These are phyloP conservation scores for Agrypnia vestita DNA, from an alignment of 1,140 invertebrate species.

Conservation along the genomic window DNA sequence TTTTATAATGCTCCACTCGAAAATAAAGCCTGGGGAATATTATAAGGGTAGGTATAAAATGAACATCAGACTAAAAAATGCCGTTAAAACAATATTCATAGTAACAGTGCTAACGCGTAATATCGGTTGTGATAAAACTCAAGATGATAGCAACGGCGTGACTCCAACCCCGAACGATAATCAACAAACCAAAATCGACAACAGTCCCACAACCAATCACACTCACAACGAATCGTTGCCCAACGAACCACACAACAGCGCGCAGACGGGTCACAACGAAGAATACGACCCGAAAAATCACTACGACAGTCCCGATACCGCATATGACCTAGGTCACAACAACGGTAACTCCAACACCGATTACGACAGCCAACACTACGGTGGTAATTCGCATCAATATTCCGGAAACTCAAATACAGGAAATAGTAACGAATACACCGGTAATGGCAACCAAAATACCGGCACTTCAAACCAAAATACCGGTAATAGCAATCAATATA, in stretches of 20 bases:
- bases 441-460: neutral
- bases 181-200: neutral
- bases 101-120: neutral
- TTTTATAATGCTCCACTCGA: slow-evolving; percentile 43
- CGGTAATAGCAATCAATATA: neutral
- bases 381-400: slow-evolving; percentile 14
- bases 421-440: neutral
- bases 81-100: slow-evolving; percentile 16
- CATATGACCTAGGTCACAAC: slow-evolving; percentile 53
- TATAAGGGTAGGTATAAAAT: slow-evolving; percentile 54
- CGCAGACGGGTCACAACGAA: slow-evolving; percentile 53
- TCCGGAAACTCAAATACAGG: slow-evolving; percentile 18
- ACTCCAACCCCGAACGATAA: neutral
- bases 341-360: slow-evolving; percentile 42
- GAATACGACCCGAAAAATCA: slow-evolving; percentile 58
- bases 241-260: slow-evolving; percentile 51
- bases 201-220: neutral
- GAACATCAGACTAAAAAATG: slow-evolving; percentile 6
- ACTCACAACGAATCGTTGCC: neutral
- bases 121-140: slow-evolving; percentile 20
- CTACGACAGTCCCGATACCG: slow-evolving; percentile 49
- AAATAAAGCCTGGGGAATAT: slow-evolving; percentile 49
- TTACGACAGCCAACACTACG: slow-evolving; percentile 48
- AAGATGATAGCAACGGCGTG: neutral
- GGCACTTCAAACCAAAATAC: neutral